Base-by-base conservation (phyloP, 2,113 vertebrate species). In the Pluvianellus socialis region DNA sequence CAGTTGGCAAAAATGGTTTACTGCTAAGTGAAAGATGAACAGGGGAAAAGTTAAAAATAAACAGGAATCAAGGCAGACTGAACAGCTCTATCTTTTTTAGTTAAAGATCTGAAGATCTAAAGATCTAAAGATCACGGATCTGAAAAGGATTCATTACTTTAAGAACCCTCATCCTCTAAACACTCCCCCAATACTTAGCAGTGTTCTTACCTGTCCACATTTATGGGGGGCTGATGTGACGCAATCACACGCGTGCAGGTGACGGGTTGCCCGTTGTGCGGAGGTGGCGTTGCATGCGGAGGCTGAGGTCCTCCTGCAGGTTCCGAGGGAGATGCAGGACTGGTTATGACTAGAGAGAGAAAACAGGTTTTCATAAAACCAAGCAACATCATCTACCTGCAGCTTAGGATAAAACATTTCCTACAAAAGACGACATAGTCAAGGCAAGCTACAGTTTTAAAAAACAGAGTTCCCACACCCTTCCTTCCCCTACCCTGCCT, bases 131-230 rank as follows among this genome's bases (percentile, higher is more conserved):
- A n/a, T n/a, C 32, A 24, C 9, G 18, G 30, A 73, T 38, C 53
- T 58, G 42, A 40, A 83, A 74, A 68, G 23, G 20, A 45, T 45
- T 42, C 56, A n/a, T 52, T 17, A 19, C 22, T 22, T 38, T 15
- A 50, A 53, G 15, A 94, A 50, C 30, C 10, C 52, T 45, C 17
- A 17, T 7, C 10, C 40, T 75, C 32, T 33, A 13, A 35, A 4
- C 40, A 67, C 1, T n/a, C 4, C 33, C 11, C 38, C 45, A n/a
- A 5, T 4, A 22, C 13, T 27, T 6, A 3, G 23, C 20, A 23
- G 0, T 21, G 66, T 22, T 82, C 98, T 98, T 79, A 99, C 99
- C 98, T 98, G 85, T 98, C 98, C 76, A 94, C 28, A 10, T 92
- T 94, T 9, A 61, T 14, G 22, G 97, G 73, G 83, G 96, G 91